Evolutionary conservation across 2,888 invertebrate species (phyloP), one percentile per base, ranked within the genome.

Genomic region (Antheraea assamensis): DNA sequence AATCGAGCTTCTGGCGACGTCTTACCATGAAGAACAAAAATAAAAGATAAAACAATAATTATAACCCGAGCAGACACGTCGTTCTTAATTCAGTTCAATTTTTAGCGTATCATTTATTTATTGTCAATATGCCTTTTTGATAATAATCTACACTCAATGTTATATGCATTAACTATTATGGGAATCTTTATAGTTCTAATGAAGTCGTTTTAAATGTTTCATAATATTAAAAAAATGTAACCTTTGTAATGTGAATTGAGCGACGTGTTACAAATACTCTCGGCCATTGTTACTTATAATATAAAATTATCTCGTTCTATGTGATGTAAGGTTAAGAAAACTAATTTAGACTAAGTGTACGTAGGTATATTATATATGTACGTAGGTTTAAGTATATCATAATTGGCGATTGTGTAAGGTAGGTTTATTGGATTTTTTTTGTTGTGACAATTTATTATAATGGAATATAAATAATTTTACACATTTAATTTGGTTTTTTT

Each of bases 11-110:
- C 93, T 96, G 96, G 96, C 95, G 96, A 87, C 95, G 96, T 85
- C 95, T 96, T 82, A 96, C 96, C 78, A 96, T 96, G 95, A 96
- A 96, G 87, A 96, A 95, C 82, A 96, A 96, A 85, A 96, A 95
- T 81, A 96, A 96, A 89, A 96, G 96, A 95, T 96, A 96, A 95
- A 90, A 82, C 88, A 76, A 30, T 77, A 72, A 30, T 21, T 52
- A 68, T 42, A 74, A 73, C 82, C 83, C 81, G 80, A 77, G 81
- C 74, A 76, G 77, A 79, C 80, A 80, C 84, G 82, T 85, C 85
- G 87, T 87, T 89, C 87, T 85, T 81, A 83, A 80, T 83, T 80
- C 78, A 55, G 66, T 27, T 31, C 49, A 31, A 30, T 61, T 74
- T 58, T 70, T 55, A 55, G 42, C 72, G 61, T 70, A 70, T 74